These are phyloP conservation scores for Phaetusa simplex DNA, from an alignment of 2,113 vertebrate species.

Conservation along the genomic window DNA sequence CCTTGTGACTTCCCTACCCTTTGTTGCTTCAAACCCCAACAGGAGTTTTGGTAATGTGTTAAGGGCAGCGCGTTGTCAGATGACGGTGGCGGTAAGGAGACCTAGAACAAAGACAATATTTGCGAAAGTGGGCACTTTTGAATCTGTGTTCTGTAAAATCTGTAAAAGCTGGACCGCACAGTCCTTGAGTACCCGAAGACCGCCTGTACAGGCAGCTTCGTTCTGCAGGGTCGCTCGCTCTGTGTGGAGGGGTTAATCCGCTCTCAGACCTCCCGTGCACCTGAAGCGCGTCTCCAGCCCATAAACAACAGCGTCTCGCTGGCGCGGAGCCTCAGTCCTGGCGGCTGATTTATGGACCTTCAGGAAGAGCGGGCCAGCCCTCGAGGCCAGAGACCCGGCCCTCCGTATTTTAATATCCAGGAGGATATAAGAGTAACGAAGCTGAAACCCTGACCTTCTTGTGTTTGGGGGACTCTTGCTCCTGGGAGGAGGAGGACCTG, in stretches of 20 bases:
- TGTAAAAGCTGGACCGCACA: not conserved
- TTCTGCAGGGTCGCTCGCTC: not conserved
- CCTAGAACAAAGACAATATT: not conserved
- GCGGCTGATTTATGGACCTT: not conserved
- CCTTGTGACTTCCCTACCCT: not conserved
- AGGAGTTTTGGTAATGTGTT: not conserved
- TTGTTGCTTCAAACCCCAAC: not conserved
- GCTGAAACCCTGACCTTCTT: not conserved
- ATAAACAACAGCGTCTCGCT: not conserved
- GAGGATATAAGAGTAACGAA: not conserved
- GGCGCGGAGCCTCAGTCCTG: not conserved
- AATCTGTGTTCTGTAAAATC: not conserved
- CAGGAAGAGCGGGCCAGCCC: not conserved
- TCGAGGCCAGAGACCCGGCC: accelerated
- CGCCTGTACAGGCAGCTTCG: not conserved
- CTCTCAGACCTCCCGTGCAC: not conserved
- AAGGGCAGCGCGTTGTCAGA: accelerated
- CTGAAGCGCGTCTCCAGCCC: not conserved
- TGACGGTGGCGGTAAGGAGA: not conserved
- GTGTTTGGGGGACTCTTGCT: not conserved
- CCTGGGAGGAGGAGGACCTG: not conserved
- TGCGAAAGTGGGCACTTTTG: not conserved
- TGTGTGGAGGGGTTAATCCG: not conserved
- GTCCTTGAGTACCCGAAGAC: not conserved
- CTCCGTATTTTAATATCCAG: not conserved